Conservation (phyloP, 2,113 vertebrate genomes). For the Uria lomvia region DNA sequence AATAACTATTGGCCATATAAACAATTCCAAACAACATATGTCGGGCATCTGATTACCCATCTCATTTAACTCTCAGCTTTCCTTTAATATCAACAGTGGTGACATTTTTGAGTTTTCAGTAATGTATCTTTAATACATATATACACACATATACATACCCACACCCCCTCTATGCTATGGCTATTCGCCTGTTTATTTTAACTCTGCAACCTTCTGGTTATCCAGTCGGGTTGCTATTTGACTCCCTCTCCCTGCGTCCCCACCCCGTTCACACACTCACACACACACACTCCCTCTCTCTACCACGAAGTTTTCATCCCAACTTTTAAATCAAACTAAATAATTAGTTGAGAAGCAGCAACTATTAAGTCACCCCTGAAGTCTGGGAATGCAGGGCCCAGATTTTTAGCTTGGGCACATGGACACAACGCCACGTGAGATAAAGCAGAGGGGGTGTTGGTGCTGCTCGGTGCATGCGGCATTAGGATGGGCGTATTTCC, state of each 20-base stretch:
- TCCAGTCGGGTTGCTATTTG: not conserved
- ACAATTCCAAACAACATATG: slow-evolving; percentile 79
- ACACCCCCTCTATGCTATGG: not conserved
- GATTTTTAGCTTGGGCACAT: not conserved
- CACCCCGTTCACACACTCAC: not conserved
- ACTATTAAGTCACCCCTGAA: not conserved
- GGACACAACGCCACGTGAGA: accelerated
- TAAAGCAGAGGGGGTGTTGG: not conserved
- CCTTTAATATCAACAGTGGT: slow-evolving; percentile 67
- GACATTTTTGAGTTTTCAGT: slow-evolving; percentile 29
- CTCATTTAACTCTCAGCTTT: slow-evolving; percentile 78
- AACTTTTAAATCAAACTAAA: not conserved
- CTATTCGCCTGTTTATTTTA: not conserved
- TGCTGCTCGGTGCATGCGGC: accelerated
- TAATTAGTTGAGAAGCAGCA: not conserved
- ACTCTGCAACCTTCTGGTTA: not conserved
- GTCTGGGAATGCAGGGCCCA: not conserved
- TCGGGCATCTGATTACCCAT: slow-evolving; percentile 72
- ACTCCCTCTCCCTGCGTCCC: not conserved
- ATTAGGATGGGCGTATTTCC: not conserved
- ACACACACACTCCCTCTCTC: not conserved
- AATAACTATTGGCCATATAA: slow-evolving; percentile 77
- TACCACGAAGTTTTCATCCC: not conserved
- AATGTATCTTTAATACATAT: slow-evolving; percentile 24
- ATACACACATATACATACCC: not conserved